These are phyloP conservation scores for Daktulosphaira vitifoliae DNA, from an alignment of 1,140 invertebrate genomes.

Conservation along the genomic window DNA sequence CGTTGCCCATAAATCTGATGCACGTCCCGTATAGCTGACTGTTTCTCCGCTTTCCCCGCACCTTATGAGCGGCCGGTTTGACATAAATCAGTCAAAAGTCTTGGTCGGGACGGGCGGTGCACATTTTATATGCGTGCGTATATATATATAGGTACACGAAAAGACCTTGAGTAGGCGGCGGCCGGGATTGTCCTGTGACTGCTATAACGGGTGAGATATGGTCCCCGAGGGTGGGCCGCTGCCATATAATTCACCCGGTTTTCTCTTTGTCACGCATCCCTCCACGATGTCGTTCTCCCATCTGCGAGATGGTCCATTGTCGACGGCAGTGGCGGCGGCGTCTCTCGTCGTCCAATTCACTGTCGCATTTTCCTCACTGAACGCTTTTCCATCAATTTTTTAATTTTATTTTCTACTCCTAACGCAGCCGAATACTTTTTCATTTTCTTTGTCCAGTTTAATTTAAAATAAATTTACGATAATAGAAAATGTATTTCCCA, in stretches of 20 bases:
- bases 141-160: slow-evolving; percentile 7
- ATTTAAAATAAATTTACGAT: no score
- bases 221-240: slow-evolving; percentile 33
- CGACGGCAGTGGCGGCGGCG: not conserved
- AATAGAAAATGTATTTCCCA: no score
- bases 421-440: no score
- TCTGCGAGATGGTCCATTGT: slow-evolving; percentile 31
- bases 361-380: not conserved
- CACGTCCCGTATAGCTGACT: slow-evolving; percentile 15
- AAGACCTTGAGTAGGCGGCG: slow-evolving; percentile 34
- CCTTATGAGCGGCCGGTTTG: slow-evolving; percentile 12
- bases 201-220: slow-evolving; percentile 34
- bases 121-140: slow-evolving; percentile 2
- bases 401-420: no score
- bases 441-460: no score
- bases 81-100: slow-evolving; percentile 34
- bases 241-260: slow-evolving; percentile 34
- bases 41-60: not conserved
- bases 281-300: not conserved
- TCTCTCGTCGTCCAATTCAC: slow-evolving; percentile 6
- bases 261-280: slow-evolving; percentile 32
- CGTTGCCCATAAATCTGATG: slow-evolving; percentile 32
- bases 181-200: slow-evolving; percentile 33
- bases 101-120: slow-evolving; percentile 30
- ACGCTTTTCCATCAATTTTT: not conserved